Evolutionary conservation across 1,140 invertebrate species (phyloP).

Genomic region (Papilio machaon): DNA sequence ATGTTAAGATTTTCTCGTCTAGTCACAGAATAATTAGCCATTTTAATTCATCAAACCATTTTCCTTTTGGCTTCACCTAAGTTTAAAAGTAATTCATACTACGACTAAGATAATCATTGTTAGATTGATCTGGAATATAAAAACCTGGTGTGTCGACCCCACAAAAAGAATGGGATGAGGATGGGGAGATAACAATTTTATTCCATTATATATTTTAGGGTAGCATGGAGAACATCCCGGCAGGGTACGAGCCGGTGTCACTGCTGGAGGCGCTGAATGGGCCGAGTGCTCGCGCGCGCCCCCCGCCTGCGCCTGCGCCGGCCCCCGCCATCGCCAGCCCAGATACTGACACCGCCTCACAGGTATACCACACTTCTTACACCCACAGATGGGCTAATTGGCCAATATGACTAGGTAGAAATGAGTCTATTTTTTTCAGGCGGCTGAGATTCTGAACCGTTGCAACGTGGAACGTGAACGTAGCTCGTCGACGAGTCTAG

Average conservation of each 20-base stretch:
- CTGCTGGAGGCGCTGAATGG: constrained; percentile 99
- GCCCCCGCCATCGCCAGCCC: constrained; percentile 72
- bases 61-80: no score
- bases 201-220: constrained; percentile 62
- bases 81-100: no score
- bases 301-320: constrained; percentile 82
- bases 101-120: no score
- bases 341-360: constrained; percentile 82
- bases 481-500: constrained; percentile 75
- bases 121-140: no score
- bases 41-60: no score
- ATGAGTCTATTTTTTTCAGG: no score
- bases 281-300: constrained; percentile 85
- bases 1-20: no score
- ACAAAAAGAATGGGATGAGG: no score
- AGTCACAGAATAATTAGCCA: no score
- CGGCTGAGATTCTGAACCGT: constrained; percentile 86
- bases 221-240: constrained; percentile 91
- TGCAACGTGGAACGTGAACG: constrained; percentile 80
- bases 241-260: constrained; percentile 96
- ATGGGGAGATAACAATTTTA: no score
- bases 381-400: neutral
- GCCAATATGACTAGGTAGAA: no score
- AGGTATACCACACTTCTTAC: constrained; percentile 48
- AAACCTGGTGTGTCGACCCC: no score